Conservation (phyloP, 53 echinoderm and acorn worm genomes). For the Arbacia lixula region DNA sequence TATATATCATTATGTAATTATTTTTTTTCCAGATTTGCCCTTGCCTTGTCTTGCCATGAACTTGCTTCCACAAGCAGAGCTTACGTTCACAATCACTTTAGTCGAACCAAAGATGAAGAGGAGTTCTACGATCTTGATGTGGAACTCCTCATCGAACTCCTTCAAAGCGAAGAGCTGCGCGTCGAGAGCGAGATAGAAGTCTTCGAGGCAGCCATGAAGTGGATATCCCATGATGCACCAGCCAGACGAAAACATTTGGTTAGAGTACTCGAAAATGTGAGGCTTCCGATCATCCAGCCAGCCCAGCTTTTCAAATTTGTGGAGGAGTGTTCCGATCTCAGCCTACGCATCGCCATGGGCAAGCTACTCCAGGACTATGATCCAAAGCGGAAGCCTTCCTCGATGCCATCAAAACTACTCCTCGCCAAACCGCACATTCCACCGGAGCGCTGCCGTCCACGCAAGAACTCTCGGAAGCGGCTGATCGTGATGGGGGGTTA, state of each 20-base stretch:
- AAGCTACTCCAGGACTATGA: constrained; percentile 85
- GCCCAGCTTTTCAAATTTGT: constrained; percentile 77
- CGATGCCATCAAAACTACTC: not conserved
- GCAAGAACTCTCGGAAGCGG: constrained; percentile 82
- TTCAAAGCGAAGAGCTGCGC: constrained; percentile 79
- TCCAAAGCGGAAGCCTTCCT: constrained; percentile 64
- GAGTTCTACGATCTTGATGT: constrained; percentile 76
- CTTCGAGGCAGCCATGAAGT: constrained; percentile 79
- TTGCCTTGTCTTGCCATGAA: constrained; percentile 70
- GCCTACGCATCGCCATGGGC: constrained; percentile 77
- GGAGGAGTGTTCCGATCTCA: constrained; percentile 78
- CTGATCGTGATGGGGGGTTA: constrained; percentile 90
- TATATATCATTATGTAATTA: no score
- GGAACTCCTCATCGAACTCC: constrained; percentile 61
- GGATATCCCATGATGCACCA: constrained; percentile 79
- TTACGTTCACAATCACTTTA: constrained; percentile 73
- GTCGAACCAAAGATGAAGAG: constrained; percentile 70
- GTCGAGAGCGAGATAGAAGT: constrained; percentile 94
- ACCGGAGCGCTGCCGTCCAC: constrained; percentile 57
- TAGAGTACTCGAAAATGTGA: constrained; percentile 72
- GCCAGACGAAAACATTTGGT: constrained; percentile 69
- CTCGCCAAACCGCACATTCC: constrained; percentile 23
- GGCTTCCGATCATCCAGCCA: constrained; percentile 76
- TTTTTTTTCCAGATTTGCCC: constrained; percentile 61
- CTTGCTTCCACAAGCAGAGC: constrained; percentile 63